These are phyloP conservation scores for Syngnathus rostellatus DNA, from an alignment of 2,797 vertebrate genomes.

Conservation along the genomic window DNA sequence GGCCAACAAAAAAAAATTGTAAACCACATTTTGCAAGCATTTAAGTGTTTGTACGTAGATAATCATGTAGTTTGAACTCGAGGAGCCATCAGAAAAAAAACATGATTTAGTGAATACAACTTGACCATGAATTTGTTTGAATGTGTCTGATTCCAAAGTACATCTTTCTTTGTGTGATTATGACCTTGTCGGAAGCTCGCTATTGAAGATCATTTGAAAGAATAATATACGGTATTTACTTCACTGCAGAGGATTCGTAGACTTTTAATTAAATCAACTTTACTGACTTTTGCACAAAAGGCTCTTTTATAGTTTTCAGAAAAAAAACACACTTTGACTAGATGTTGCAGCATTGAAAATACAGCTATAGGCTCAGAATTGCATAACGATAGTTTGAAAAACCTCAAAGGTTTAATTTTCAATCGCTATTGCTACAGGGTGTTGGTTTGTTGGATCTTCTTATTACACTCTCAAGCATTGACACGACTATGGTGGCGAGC, in stretches of 20 bases:
- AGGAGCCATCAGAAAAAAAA: conserved; percentile 25
- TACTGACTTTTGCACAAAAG: background rate
- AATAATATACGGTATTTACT: background rate
- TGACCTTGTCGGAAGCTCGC: background rate
- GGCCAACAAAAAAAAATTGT: conserved; percentile 49
- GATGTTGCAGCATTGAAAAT: background rate
- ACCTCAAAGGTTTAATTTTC: background rate
- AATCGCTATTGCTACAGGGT: background rate
- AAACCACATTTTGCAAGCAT: conserved; percentile 76
- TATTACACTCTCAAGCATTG: background rate
- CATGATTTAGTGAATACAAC: conserved; percentile 1
- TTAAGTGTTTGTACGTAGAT: conserved; percentile 47
- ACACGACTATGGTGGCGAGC: background rate
- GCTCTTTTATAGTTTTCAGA: background rate
- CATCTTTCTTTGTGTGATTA: background rate
- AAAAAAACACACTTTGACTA: background rate
- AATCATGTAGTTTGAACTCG: conserved; percentile 50
- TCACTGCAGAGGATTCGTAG: background rate
- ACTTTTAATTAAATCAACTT: background rate
- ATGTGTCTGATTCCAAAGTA: background rate
- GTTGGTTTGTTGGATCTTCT: background rate
- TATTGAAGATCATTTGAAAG: background rate
- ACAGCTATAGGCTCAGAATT: background rate
- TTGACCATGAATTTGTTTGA: conserved; percentile 1
- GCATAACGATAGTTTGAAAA: background rate